A percentile compares a stretch with the other conserved stretches of the same genome.
Conservation (phyloP, 1,140 invertebrate species). For the Heliconius hewitsoni region DNA sequence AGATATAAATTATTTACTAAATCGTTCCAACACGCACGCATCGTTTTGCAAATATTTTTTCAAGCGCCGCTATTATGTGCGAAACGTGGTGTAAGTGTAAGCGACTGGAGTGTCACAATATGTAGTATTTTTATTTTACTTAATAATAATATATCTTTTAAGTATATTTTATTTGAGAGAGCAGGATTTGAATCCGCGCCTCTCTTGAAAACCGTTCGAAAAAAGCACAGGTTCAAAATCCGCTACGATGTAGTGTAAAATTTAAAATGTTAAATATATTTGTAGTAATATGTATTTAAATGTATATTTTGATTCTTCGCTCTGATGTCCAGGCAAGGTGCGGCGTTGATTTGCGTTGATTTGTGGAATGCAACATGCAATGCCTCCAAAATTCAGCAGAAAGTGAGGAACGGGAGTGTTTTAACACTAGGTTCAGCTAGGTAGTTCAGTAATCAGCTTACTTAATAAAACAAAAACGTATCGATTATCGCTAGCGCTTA, state of each 20-base stretch:
- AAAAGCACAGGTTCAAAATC: too few relatives aligned
- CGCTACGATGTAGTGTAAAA: too few relatives aligned
- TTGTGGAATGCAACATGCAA: background rate
- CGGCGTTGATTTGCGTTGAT: background rate
- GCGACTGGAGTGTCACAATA: background rate
- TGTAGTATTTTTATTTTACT: slow-evolving; percentile 6
- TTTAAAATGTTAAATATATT: too few relatives aligned
- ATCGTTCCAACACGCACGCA: slow-evolving; percentile 51
- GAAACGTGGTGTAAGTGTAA: slow-evolving; percentile 23
- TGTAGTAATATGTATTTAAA: background rate
- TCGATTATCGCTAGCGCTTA: slow-evolving; percentile 16
- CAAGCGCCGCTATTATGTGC: slow-evolving; percentile 47
- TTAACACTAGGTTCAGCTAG: background rate
- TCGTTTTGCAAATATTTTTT: slow-evolving; percentile 47
- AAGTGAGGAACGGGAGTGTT: background rate
- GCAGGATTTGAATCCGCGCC: too few relatives aligned
- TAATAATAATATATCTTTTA: background rate
- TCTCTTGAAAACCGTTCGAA: too few relatives aligned
- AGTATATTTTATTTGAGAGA: too few relatives aligned
- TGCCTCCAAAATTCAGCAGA: background rate
- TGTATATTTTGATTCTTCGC: background rate
- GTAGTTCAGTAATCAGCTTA: background rate
- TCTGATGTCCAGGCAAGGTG: background rate
- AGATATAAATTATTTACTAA: slow-evolving; percentile 58
- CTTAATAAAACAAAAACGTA: background rate